Percentiles rank a stretch among this genome's conserved stretches.
These are phyloP conservation scores for Melanaphis sacchari DNA, from an alignment of 1,140 invertebrate genomes.

Conservation along the genomic window DNA sequence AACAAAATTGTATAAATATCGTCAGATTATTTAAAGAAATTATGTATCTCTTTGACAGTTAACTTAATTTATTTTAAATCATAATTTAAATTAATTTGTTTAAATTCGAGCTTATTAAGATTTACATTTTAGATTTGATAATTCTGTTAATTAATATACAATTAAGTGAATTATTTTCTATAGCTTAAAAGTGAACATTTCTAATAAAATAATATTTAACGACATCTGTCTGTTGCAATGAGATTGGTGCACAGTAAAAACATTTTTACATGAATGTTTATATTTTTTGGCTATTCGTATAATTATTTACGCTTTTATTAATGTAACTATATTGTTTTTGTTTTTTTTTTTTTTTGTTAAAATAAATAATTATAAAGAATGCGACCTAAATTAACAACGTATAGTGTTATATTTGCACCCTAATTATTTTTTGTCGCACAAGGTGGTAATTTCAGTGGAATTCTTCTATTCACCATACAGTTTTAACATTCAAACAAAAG, in stretches of 20 bases:
- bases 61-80: not conserved
- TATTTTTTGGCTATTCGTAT: not conserved
- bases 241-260: not conserved
- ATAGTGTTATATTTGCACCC: not conserved
- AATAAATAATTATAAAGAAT: not conserved
- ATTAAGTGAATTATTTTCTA: not conserved
- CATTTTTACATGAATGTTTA: not conserved
- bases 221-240: not conserved
- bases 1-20: not conserved
- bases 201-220: not conserved
- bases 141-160: not conserved
- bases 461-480: not conserved
- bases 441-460: not conserved
- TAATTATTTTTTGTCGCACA: conserved; percentile 36
- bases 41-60: not conserved
- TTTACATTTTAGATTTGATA: not conserved
- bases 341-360: not conserved
- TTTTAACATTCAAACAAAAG: conserved; percentile 12
- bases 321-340: not conserved
- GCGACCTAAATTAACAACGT: not conserved
- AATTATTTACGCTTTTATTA: not conserved
- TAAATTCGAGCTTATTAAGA: not conserved
- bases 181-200: not conserved
- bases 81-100: not conserved
- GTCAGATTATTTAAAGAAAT: not conserved